phyloP scores from a whole-genome alignment of 2,113 vertebrate genomes.

The Dipodomys merriami region DNA sequence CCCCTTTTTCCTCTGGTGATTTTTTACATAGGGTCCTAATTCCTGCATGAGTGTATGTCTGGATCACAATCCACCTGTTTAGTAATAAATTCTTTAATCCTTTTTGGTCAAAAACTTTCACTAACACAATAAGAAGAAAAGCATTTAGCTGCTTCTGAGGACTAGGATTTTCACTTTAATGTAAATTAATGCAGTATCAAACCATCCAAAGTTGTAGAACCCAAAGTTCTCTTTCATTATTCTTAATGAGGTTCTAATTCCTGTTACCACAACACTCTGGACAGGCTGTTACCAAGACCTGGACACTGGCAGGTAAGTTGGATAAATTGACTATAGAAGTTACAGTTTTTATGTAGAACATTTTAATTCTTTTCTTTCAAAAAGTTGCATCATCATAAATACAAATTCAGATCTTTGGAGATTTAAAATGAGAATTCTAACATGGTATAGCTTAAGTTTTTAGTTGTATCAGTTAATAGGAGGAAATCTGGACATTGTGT shows the following conservation, averaged over 20 bases:
- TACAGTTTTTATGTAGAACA: background rate
- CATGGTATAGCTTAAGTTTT: constrained; percentile 22
- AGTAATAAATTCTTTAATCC: background rate
- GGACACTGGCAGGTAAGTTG: background rate
- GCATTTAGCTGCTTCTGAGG: background rate
- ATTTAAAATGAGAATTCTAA: constrained; percentile 35
- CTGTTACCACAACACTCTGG: background rate
- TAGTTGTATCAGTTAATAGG: background rate
- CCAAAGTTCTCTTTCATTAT: background rate
- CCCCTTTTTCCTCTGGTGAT: too few relatives aligned
- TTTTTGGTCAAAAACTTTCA: background rate
- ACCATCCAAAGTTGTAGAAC: constrained; percentile 24
- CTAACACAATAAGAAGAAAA: background rate
- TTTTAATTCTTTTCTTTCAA: constrained; percentile 25
- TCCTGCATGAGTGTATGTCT: too few relatives aligned
- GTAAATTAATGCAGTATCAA: constrained; percentile 10
- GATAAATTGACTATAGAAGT: background rate
- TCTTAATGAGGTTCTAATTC: background rate
- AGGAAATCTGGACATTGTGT: background rate
- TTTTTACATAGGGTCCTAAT: too few relatives aligned
- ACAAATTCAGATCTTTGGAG: constrained; percentile 1
- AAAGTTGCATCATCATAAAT: constrained; percentile 32
- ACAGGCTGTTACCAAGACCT: background rate
- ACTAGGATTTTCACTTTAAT: constrained; percentile 55
- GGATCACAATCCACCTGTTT: too few relatives aligned